Base-by-base conservation (phyloP, 2,113 vertebrate genomes). In the Callionymus lyra region DNA sequence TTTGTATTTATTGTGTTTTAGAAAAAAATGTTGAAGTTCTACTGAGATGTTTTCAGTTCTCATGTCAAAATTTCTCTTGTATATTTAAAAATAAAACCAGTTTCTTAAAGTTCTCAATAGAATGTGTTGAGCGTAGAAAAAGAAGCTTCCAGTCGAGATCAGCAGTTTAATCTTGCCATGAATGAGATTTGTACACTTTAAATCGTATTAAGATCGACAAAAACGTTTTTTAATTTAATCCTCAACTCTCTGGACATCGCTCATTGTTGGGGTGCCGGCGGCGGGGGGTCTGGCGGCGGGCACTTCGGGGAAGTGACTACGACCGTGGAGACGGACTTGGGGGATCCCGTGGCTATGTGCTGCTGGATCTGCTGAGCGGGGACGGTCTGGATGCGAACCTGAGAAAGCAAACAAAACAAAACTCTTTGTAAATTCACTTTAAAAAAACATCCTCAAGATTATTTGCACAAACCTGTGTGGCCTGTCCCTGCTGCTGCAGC, bases 401-500 rank as follows among this genome's bases (percentile, higher is more conserved):
- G 56, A 2, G 48, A 17, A 5, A 8, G 16, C 6, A 4, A 21
- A 2, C 34, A 27, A 27, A 27, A 27, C n/a, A n/a, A n/a, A n/a
- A n/a, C n/a, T n/a, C n/a, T n/a, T n/a, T n/a, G 4, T 44, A 32
- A 17, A 6, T 36, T 14, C 34, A 14, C 33, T 3, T 34, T 36
- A 1, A 14, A 13, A 13, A 27, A 27, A 27, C 21, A 27, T 4
- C 21, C 21, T n/a, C n/a, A n/a, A n/a, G n/a, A n/a, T n/a, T 8
- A 27, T 27, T 8, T 27, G 8, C 4, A 9, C 46, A 72, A 50
- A 96, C 95, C 90, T 98, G 95, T 0, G 95, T 95, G 44, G 94
- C 89, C 64, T 98, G 95, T 16, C 95, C 94, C 67, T 99, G 95
- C 38, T 99, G 95, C 77, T 98, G 95, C 12, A 99, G 88, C 81